Base-by-base conservation (phyloP, 2,113 vertebrate genomes). In the Tautogolabrus adspersus region DNA sequence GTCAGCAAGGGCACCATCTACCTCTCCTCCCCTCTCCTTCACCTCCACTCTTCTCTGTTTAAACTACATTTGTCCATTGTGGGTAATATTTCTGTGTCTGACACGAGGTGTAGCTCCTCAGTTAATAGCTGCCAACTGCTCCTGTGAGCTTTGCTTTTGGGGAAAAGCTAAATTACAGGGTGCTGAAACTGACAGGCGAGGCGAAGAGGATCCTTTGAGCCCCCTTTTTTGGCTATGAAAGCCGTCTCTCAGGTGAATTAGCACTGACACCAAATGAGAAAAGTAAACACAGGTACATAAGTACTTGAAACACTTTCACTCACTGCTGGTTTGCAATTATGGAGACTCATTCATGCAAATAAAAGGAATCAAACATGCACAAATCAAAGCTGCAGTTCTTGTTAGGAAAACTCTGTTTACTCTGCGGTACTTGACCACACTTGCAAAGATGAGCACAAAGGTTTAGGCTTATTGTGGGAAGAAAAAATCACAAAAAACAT, bases 81-180 rank as follows among this genome's bases (percentile, higher is more conserved):
- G 68, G 77, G 71, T 56, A 71, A 86, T 78, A 80, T 70, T 68
- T 82, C 72, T 71, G 63, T 49, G 69, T 80, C 77, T 84, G 82
- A 87, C 71, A 81, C 42, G 44, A 68, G 44, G 71, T 71, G 71
- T 38, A 75, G 72, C 73, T 69, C 75, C 65, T 77, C 49, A 72
- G 61, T 66, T 84, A 79, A 89, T 85, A 82, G 81, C 81, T 62
- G 59, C 72, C 66, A 76, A 80, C 79, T 74, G 62, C 55, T 71
- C 71, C 88, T 82, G 55, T 78, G 73, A 85, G 85, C 82, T 68
- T 66, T 44, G 78, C 83, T 88, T 34, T 85, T 77, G 56, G 84
- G 81, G 81, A 37, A 56, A 84, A 81, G 60, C 72, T 69, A 82
- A 88, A 88, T 88, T 81, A 72, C 73, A 74, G 67, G 77, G 30